Base-by-base conservation (phyloP, 2,113 vertebrate species). In the Cyphomyrus discorhynchus region DNA sequence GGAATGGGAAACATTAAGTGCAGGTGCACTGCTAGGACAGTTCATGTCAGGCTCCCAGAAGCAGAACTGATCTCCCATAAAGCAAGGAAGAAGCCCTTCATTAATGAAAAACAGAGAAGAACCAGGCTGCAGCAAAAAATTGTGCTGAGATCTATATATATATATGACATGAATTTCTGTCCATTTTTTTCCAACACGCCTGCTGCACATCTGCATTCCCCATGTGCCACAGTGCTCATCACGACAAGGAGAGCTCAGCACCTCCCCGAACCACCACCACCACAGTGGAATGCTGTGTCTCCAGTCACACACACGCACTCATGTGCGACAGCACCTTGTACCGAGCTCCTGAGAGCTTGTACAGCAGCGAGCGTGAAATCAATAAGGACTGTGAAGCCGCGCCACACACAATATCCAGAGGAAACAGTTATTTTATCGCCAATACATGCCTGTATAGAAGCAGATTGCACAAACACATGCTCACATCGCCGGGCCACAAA, bases 401-500 rank as follows among this genome's bases (percentile, higher is more conserved):
- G 7, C 19, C 35, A 17, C 24, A 35, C 56, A 19, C 35, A 21
- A 88, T 46, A 19, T 35, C 87, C 19, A 62, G 35, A 50, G 87
- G 21, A 88, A 66, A 58, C 87, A 27, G n/a, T 62, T 88, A 88
- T 88, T 62, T 66, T 39, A 88, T 24, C 87, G 27, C 17, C 49
- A 10, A 17, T 42, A 42, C 86, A 10, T 46, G 3, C 53, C 53
- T 66, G 49, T 31, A 42, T 27, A n/a, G 21, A 24, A n/a, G 39
- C 53, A 9, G 27, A 62, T 47, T 56, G 17, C 56, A 13, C 35
- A 45, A 21, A 24, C 53, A 21, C 35, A 66, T 9, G 31, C 21
- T 46, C 87, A 88, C 39, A 7, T 58, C 19, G 10, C 50, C 17
- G 39, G 35, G 10, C 31, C 39, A 24, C n/a, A 10, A 46, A 66